Evolutionary conservation across 2,888 invertebrate genomes (phyloP).

Genomic region (Rhogogaster chlorosoma): DNA sequence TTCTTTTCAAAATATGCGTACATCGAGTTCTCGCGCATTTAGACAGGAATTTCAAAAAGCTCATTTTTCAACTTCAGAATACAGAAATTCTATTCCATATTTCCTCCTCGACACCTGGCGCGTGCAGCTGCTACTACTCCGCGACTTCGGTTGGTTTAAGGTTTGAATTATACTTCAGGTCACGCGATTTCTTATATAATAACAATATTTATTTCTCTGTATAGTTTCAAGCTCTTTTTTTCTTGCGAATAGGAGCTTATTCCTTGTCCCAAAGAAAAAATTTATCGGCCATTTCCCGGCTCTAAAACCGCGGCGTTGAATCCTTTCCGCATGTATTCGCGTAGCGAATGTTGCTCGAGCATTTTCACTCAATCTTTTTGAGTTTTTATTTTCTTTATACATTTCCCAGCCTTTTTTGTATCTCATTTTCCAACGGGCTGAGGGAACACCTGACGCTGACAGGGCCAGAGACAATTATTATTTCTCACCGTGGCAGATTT

Average conservation of each 20-base stretch:
- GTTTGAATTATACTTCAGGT: slow-evolving; percentile 15
- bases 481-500: slow-evolving; percentile 25
- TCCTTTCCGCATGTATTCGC: background rate
- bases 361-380: background rate
- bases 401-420: background rate
- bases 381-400: background rate
- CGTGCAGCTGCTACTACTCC: background rate
- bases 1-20: no score
- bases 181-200: background rate
- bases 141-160: background rate
- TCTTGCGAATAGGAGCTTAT: background rate
- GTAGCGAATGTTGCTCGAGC: background rate
- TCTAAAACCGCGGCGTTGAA: background rate
- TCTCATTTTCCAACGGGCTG: background rate
- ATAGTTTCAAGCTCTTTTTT: background rate
- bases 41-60: background rate
- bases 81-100: background rate
- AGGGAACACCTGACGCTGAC: slow-evolving; percentile 16
- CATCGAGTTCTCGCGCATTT: background rate
- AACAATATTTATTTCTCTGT: background rate
- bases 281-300: background rate
- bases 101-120: background rate
- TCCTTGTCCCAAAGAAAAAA: background rate
- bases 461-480: slow-evolving; percentile 28
- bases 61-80: background rate